Conservation (phyloP, 2,797 vertebrate genomes). For the Pipistrellus pipistrellus region DNA sequence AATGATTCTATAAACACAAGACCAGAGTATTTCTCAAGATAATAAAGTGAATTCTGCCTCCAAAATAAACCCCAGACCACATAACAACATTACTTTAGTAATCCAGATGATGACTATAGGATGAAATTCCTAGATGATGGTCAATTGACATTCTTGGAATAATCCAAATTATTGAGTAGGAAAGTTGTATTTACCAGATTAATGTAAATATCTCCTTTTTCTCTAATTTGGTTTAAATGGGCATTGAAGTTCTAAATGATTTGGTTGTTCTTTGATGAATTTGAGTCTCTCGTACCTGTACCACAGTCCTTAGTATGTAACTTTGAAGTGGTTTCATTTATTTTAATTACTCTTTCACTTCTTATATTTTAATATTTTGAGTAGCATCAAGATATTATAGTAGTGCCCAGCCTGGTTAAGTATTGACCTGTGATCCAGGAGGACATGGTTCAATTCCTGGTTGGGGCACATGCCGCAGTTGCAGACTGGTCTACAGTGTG, state of each 20-base stretch:
- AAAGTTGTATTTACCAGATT: background rate
- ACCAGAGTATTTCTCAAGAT: background rate
- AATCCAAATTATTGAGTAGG: conserved; percentile 9
- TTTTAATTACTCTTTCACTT: background rate
- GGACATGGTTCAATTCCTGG: too few species aligned
- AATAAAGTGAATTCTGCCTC: conserved; percentile 30
- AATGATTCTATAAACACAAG: conserved; percentile 3
- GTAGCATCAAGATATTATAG: background rate
- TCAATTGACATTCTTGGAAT: background rate
- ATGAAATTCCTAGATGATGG: background rate
- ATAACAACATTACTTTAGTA: background rate
- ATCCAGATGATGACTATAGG: background rate
- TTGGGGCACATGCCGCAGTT: too few species aligned
- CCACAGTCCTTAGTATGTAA: background rate
- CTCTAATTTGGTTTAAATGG: background rate
- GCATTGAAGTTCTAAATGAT: background rate
- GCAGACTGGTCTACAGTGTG: too few species aligned
- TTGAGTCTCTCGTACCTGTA: background rate
- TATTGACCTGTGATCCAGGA: too few species aligned
- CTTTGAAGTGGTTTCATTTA: background rate
- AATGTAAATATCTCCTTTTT: background rate
- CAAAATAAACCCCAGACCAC: background rate
- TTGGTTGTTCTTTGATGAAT: background rate
- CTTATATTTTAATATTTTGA: background rate
- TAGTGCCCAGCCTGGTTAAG: too few species aligned